A percentile compares a stretch with the other conserved stretches of the same genome.
These are phyloP conservation scores for Dermochelys coriacea DNA, from an alignment of 2,797 vertebrate species.

Conservation along the genomic window DNA sequence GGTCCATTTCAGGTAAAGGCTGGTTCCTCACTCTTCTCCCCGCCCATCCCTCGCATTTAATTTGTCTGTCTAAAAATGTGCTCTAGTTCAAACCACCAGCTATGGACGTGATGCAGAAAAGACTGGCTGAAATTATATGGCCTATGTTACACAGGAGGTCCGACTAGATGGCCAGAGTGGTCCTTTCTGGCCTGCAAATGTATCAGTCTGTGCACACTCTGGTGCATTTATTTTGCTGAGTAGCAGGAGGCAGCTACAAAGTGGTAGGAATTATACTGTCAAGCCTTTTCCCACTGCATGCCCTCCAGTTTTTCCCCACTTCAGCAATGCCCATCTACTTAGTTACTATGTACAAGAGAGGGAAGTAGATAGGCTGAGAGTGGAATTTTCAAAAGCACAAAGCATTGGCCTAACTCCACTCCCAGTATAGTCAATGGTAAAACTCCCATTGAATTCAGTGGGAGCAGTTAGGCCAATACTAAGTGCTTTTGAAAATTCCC, in stretches of 20 bases:
- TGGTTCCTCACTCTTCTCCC: background rate
- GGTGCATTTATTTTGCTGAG: fast-evolving
- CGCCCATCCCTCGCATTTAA: background rate
- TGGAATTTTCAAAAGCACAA: background rate
- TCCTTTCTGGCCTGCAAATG: background rate
- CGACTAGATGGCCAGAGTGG: background rate
- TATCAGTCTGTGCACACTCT: fast-evolving
- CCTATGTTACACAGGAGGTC: background rate
- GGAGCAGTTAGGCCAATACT: background rate
- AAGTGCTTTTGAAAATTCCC: background rate
- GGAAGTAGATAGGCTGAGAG: fast-evolving
- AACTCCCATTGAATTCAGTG: fast-evolving
- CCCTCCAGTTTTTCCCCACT: background rate
- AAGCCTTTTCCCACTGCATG: fast-evolving
- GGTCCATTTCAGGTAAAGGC: background rate
- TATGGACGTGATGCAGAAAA: background rate
- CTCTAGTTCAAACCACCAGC: background rate
- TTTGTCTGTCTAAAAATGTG: background rate
- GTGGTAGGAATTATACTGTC: fast-evolving
- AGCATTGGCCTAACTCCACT: background rate
- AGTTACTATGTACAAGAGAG: background rate
- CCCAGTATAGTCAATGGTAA: fast-evolving
- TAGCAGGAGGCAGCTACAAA: background rate
- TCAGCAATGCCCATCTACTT: background rate
- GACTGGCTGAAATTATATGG: background rate